Base-by-base conservation (phyloP, 1,140 invertebrate species). In the Zophobas atratus region DNA sequence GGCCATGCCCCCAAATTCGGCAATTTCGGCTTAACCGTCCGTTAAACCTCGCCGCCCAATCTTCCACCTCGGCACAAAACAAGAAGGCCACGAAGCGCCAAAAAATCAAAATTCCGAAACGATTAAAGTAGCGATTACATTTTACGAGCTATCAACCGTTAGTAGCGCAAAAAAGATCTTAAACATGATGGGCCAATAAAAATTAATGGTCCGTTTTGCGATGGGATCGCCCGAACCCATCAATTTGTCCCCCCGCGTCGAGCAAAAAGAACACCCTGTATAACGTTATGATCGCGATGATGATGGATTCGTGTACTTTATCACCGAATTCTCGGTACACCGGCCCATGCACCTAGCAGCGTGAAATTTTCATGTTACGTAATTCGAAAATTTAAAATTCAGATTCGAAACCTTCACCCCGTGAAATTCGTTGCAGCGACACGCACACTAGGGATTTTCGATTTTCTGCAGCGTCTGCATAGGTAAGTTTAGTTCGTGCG, bases 181-280 rank as follows among this genome's bases (percentile, higher is more conserved):
- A 20, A 20, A 20, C 20, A 20, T 20, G 20, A 20, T 20, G 20
- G 20, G 20, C 20, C 20, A 20, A 46, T 46, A 46, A 46, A 46
- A 46, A 4, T 46, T 46, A 46, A 46, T 46, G 43, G 43, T 51
- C 49, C 49, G n/a, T 51, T 4, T 51, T 2, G 49, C 4, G 49
- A 2, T 3, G 43, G 3, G 43, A 8, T 8, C 43, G 43, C 3
- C 43, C 49, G 49, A 3, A 46, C 3, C 43, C 43, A 46, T 46
- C 43, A 46, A 46, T 46, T 46, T 46, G 43, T 46, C 43, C 3
- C 43, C 3, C 6, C 3, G 3, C 43, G 43, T 8, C 20, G 20
- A 46, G 43, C 3, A 46, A 46, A 46, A 46, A 46, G n/a, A 20
- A 5, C 49, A 51, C 49, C 49, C 49, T 51, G 49, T 51, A 51